Conservation (phyloP, 2,888 invertebrate species). For the Agrilus biguttatus region DNA sequence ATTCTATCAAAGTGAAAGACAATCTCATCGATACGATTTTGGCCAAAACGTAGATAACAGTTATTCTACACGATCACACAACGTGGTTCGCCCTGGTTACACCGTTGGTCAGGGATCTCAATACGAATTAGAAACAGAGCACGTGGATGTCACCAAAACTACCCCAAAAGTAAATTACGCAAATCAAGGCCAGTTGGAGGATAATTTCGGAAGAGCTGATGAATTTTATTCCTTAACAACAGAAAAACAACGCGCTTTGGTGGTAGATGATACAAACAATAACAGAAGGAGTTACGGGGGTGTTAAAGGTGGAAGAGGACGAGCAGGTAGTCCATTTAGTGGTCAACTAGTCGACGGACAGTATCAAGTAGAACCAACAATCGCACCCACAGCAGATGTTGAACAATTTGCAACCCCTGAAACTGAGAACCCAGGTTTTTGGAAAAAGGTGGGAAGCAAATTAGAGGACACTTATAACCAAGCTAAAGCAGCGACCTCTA, state of each 20-base stretch:
- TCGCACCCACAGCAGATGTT: constrained; percentile 8
- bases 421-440: constrained; percentile 36
- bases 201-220: constrained; percentile 4
- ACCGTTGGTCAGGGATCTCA: no score
- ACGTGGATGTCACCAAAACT: no score
- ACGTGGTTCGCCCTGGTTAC: no score
- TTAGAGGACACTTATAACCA: constrained; percentile 8
- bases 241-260: constrained; percentile 5
- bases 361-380: constrained; percentile 6
- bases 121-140: no score
- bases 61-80: no score
- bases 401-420: constrained; percentile 11
- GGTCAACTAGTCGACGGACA: neutral
- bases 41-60: no score
- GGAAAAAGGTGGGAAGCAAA: constrained; percentile 25
- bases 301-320: neutral
- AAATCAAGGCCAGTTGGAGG: no score
- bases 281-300: constrained; percentile 4
- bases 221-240: constrained; percentile 6
- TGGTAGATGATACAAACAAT: constrained; percentile 10
- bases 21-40: no score
- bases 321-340: neutral
- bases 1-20: no score
- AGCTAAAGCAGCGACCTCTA: constrained; percentile 11
- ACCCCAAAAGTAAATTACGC: no score